Evolutionary conservation across 1,140 invertebrate genomes (phyloP), one percentile per base, ranked within the genome.

Genomic region (Camponotus pennsylvanicus): DNA sequence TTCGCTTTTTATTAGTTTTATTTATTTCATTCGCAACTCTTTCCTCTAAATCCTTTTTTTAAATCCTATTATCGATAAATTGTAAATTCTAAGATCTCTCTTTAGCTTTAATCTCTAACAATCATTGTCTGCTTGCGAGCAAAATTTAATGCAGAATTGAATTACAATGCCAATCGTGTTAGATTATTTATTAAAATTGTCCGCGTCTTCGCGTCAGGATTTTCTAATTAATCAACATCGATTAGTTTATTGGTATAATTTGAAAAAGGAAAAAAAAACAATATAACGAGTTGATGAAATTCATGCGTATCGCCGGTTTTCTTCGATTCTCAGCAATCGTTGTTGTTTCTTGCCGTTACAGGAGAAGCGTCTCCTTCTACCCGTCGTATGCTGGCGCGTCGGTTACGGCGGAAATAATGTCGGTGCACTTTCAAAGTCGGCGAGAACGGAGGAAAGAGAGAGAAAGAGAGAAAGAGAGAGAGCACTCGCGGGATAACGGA

Each of bases 381-480:
- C 40, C 55, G 61, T 61, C 55, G 67, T 59, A 73, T 82, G 67
- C 79, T 45, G 79, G 63, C 63, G 88, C 66, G 63, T 89, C 85
- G 90, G 92, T 92, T 93, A 91, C 89, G 91, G 88, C 90, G 91
- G 92, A 94, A 94, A 92, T 94, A 94, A 94, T 92, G 92, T 93
- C 86, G 89, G 88, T 91, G 90, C 91, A 93, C 89, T 92, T 92
- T 90, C 88, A 91, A 89, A 87, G 90, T 87, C 87, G 77, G 61
- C 45, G 64, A 63, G 57, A 55, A 40, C 15, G 67, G 21, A 42
- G 76, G 52, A 69, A 52, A 57, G 9, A 79, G 55, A 78, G 64
- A 45, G 34, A 34, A n/a, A 8, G 5, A 15, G 13, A 4, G 21
- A 42, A 37, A 42, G 8, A 63, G 32, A 40, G 52, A 59, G 59